Percentiles rank a stretch among this genome's conserved stretches.
Conservation (phyloP, 2,888 invertebrate genomes). For the Sylvicola cinctus region DNA sequence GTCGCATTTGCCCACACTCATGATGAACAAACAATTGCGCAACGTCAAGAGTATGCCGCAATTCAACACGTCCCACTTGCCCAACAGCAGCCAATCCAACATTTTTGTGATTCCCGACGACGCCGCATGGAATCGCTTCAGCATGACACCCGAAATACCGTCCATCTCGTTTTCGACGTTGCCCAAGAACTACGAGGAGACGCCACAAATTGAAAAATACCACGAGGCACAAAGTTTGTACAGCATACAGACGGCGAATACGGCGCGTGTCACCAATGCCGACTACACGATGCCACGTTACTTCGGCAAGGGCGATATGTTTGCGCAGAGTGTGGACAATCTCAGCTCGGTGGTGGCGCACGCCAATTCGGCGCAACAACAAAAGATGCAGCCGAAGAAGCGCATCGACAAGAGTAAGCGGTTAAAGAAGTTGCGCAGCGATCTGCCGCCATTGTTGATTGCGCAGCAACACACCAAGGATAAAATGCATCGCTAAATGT, state of each 20-base stretch:
- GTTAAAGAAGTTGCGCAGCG: slow-evolving; percentile 20
- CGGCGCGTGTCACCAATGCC: slow-evolving; percentile 23
- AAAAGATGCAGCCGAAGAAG: slow-evolving; percentile 11
- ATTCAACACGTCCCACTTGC: not conserved
- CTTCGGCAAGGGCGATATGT: slow-evolving; percentile 27
- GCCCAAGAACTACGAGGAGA: slow-evolving; percentile 25
- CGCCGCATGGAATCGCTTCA: slow-evolving; percentile 14
- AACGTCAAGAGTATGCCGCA: too few species aligned
- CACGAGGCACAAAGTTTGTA: slow-evolving; percentile 23
- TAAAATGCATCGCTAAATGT: too few species aligned
- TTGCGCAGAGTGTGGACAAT: slow-evolving; percentile 19
- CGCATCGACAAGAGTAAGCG: slow-evolving; percentile 23
- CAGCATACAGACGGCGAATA: slow-evolving; percentile 31
- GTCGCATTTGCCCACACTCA: too few species aligned
- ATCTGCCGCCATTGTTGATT: slow-evolving; percentile 22
- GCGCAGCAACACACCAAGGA: not conserved
- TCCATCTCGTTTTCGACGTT: slow-evolving; percentile 23
- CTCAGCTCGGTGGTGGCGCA: slow-evolving; percentile 3
- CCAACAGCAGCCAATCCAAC: not conserved
- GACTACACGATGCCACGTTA: slow-evolving; percentile 43
- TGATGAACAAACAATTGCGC: too few species aligned
- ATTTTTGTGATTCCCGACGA: not conserved
- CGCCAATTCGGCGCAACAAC: not conserved
- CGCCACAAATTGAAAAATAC: slow-evolving; percentile 25
- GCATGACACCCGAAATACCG: slow-evolving; percentile 27